Base-by-base conservation (phyloP, 2,113 vertebrate species). In the Canis aureus region DNA sequence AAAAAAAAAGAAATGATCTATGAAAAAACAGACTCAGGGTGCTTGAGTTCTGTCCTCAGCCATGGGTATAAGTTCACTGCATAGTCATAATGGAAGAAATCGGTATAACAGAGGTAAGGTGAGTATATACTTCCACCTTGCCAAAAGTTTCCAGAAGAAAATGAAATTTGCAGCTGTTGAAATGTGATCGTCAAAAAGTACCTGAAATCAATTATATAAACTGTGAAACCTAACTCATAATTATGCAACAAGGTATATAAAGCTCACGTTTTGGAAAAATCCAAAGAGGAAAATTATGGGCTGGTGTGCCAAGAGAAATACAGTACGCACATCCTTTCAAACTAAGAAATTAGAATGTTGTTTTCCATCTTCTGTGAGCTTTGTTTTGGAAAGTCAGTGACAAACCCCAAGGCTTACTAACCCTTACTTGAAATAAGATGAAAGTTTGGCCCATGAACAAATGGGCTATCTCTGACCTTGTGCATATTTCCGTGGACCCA, bases 261-360 rank as follows among this genome's bases (percentile, higher is more conserved):
- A 89, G n/a, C 20, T 91, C 29, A 79, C 57, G 19, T 82, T 83
- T 38, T 11, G 91, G 62, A 93, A 69, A 74, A 84, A 49, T 60
- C 62, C 76, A 32, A 89, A 71, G 69, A 96, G 11, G 29, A 94
- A 67, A 89, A 92, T 85, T 81, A 79, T 71, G 93, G 97, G 78
- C 15, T 94, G 8, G 27, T 8, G 9, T 69, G 17, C 59, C 57
- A 55, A 53, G 51, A 62, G 10, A 89, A 81, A 94, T 11, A 90
- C 86, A 97, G 49, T 32, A 80, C 57, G 11, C 78, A 35, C 3
- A 13, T 89, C 85, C 78, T 69, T 89, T 89, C 62, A 71, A 95
- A 83, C 43, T 59, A 22, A 91, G 59, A 94, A 85, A 84, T 59
- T 35, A 83, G 43, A 89, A 80, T 29, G 22, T 1, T 57, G 23